Evolutionary conservation across 2,888 invertebrate species (phyloP), one percentile per base, ranked within the genome.

Genomic region (Protonemura montana): DNA sequence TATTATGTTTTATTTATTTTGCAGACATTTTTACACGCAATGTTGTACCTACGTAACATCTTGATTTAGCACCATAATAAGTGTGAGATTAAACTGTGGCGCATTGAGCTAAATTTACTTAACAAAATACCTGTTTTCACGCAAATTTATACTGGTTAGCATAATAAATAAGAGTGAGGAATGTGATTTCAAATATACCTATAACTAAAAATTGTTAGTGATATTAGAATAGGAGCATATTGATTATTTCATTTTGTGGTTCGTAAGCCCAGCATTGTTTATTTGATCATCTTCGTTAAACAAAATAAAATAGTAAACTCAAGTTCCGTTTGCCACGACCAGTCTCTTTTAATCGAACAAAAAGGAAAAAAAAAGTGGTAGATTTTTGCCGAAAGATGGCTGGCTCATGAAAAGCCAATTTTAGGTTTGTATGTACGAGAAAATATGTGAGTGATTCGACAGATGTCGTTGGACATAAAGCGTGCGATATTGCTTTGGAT

Each of bases 361-460:
- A 59, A 59, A 59, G 1, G 16, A 7, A 16, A 7, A n/a, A 10
- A 59, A 28, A 26, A 78, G 78, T 78, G 78, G 26, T 27, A 27
- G 0, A 13, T 27, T 78, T 26, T 78, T 21, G 13, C 26, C 27
- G 78, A 26, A 78, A 78, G 10, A 78, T 25, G 26, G 78, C 27
- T 26, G 5, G 78, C 10, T 59, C 0, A 78, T 78, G 78, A 78
- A 78, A 78, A 78, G 21, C 78, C 78, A 78, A 78, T 78, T 78
- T 78, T 28, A 78, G 78, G 78, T 26, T 78, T 78, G 78, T 78
- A 28, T 78, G 5, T 6, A 6, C 21, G 78, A 78, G 78, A 2
- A 26, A 7, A 78, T 26, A 78, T 13, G 78, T 78, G 78, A 78
- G 78, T 26, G 78, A 78, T 78, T 78, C 78, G 78, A 78, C 78